Evolutionary conservation across 2,797 vertebrate species (phyloP), one percentile per base, ranked within the genome.

Genomic region (Melanotaenia pygmaea): DNA sequence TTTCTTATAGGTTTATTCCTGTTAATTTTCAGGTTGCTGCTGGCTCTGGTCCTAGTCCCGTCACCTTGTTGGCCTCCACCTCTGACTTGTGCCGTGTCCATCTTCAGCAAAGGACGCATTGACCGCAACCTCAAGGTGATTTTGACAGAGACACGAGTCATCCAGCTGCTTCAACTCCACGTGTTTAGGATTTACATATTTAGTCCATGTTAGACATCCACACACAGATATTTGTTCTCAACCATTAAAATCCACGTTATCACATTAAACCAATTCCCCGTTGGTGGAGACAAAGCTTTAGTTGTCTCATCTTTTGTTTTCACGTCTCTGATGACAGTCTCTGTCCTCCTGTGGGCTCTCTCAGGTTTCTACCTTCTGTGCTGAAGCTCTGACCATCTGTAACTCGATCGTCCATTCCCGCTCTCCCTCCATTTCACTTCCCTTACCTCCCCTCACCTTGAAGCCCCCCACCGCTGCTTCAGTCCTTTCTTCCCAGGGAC

Each of bases 331-430:
- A 43, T 4, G 13, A 16, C 40, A 12, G 13, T 43, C 13, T 43
- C 40, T 16, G 10, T 16, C 14, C 14, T 4, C 9, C 40, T 43
- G 13, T 4, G 30, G 30, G 30, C 22, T 1, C 4, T 60, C 61
- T 24, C 71, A 97, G 97, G 96, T 98, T 8, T 96, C 97, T 0
- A 92, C 95, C 1, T 96, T 97, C 88, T 98, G 96, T 34, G 71
- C 89, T 0, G 96, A 98, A 85, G 96, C 97, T 0, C 75, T 96
- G 74, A 94, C 95, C 34, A 82, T 95, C 76, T 97, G 96, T 77
- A 96, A 95, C 64, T 86, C 95, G 30, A 82, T 98, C 13, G 94
- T 96, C 24, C 97, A 97, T 43, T 95, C 97, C 0, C 95, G 96
- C 6, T 92, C 90, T 12, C 95, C 95, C 38, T 95, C 96, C 40